Evolutionary conservation across 2,797 vertebrate species (phyloP), one percentile per base, ranked within the genome.

Genomic region (Limosa lapponica): DNA sequence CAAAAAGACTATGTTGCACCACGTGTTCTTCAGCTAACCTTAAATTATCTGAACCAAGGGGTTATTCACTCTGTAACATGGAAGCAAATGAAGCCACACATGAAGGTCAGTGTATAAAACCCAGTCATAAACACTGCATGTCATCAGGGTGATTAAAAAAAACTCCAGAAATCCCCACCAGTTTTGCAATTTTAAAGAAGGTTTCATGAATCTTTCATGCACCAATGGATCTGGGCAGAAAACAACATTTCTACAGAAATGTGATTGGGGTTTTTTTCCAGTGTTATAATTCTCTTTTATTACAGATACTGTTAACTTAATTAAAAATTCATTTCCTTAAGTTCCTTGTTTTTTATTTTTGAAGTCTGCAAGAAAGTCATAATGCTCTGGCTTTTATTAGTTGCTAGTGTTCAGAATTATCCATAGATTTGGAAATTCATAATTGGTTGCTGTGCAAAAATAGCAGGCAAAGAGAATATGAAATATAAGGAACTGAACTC

Each of bases 11-110:
- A 99, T 3, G 98, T 99, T n/a, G 98, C 99, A 0, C 99, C 99
- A 17, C 99, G 99, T 10, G 99, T 99, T 92, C 98, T 99, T 93
- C 99, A 99, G 98, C 99, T 99, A 85, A 98, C 98, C 0, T 98
- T 99, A 69, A 99, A 99, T 97, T 99, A 99, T 94, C 97, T 99
- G 95, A 99, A 99, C 93, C 99, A 99, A 95, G 98, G 99, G 5
- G 96, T 98, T 24, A 98, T 98, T 16, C 99, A 99, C 90, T 99
- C 99, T 12, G 96, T 99, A 49, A 99, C 99, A 4, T 99, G 99
- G 99, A 99, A 99, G 88, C 99, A 99, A 85, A 99, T 99, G 98
- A 99, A 99, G 90, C 99, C 99, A 1, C 99, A 99, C 94, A 99
- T 99, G 95, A 99, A 99, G 99, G 99, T 99, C 22, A 83, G 97